A percentile compares a stretch with the other conserved stretches of the same genome.
phyloP scores from a whole-genome alignment of 2,797 vertebrate genomes.

The Sternarchorhynchus goeldii region DNA sequence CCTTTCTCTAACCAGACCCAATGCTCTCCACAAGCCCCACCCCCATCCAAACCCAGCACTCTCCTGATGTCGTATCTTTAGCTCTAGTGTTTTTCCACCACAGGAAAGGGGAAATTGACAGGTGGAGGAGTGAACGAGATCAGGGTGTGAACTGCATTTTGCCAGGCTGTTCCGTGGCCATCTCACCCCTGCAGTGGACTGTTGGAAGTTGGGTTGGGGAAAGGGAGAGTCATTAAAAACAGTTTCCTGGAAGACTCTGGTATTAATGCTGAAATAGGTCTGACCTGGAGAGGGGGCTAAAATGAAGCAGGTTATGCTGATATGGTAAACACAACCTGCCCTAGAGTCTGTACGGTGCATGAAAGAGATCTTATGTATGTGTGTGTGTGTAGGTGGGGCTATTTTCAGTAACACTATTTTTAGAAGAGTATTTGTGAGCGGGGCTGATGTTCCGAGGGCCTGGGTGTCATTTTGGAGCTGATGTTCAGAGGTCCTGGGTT shows the following conservation, averaged over 20 bases:
- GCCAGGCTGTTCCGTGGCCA: conserved; percentile 64
- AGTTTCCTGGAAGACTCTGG: conserved; percentile 48
- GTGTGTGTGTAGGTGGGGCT: not conserved
- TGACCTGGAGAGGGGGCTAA: conserved; percentile 38
- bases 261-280: conserved; percentile 44
- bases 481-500: conserved; percentile 33
- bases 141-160: conserved; percentile 62
- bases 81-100: conserved; percentile 70
- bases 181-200: conserved; percentile 32
- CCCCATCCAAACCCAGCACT: conserved; percentile 31
- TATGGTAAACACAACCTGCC: conserved; percentile 54
- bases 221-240: conserved; percentile 51
- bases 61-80: conserved; percentile 62
- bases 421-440: conserved; percentile 15
- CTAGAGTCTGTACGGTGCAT: conserved; percentile 34
- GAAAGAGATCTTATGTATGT: conserved; percentile 13
- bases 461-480: conserved; percentile 28
- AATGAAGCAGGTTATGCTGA: conserved; percentile 43
- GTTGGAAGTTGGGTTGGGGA: conserved; percentile 45
- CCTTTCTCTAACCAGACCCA: not conserved
- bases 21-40: not conserved
- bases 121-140: conserved; percentile 75
- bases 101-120: conserved; percentile 62
- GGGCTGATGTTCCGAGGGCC: conserved; percentile 32
- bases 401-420: conserved; percentile 30